Evolutionary conservation across 2,797 vertebrate species (phyloP).

Genomic region (Adrianichthys oophorus): DNA sequence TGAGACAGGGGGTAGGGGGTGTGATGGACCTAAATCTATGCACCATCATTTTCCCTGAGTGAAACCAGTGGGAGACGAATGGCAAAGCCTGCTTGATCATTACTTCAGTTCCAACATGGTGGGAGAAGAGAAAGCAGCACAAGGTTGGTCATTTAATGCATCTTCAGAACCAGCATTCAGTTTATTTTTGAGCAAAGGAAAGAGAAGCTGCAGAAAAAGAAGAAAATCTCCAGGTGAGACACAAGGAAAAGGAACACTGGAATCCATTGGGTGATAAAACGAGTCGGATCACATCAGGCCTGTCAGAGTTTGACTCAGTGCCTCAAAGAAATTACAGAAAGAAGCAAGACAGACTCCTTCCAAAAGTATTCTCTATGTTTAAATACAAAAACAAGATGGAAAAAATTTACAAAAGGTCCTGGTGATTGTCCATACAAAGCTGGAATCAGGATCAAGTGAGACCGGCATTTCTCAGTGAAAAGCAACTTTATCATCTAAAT

Average conservation of each 20-base stretch:
- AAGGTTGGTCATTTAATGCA: constrained; percentile 70
- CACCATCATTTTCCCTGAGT: constrained; percentile 38
- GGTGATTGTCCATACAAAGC: background rate
- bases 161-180: constrained; percentile 55
- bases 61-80: constrained; percentile 62
- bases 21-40: constrained; percentile 46
- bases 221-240: constrained; percentile 25
- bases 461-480: constrained; percentile 1
- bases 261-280: constrained; percentile 25
- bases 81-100: constrained; percentile 63
- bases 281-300: constrained; percentile 15
- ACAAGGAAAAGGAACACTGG: constrained; percentile 9
- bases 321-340: constrained; percentile 5
- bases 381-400: background rate
- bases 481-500: constrained; percentile 22
- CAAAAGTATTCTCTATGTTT: constrained; percentile 1
- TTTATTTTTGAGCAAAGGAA: constrained; percentile 35
- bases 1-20: constrained; percentile 28
- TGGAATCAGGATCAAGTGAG: constrained; percentile 6
- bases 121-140: constrained; percentile 66
- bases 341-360: background rate
- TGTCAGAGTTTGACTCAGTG: constrained; percentile 27
- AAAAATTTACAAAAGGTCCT: background rate
- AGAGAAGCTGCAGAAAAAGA: constrained; percentile 22
- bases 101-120: constrained; percentile 67